Percentiles rank a stretch among this genome's conserved stretches.
Evolutionary conservation across 2,888 invertebrate species (phyloP).

Genomic region (Aphodius sticticus): DNA sequence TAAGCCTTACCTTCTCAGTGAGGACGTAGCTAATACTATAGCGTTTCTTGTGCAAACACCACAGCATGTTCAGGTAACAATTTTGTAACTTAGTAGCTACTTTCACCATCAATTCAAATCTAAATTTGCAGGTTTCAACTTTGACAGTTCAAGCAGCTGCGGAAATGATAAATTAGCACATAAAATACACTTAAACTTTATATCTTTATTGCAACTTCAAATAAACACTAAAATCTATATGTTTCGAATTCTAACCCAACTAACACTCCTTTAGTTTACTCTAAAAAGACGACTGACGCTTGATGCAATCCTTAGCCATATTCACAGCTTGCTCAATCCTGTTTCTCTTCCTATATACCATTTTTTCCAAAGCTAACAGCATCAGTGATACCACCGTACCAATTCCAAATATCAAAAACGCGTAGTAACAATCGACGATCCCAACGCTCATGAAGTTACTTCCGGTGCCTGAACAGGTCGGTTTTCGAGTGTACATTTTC

Average conservation of each 20-base stretch:
- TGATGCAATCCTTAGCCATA: neutral
- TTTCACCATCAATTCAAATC: no score
- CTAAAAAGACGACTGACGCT: neutral
- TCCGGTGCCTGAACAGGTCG: slow-evolving; percentile 62
- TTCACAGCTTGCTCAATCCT: neutral
- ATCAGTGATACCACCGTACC: slow-evolving; percentile 28
- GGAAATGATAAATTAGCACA: neutral
- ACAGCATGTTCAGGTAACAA: slow-evolving; percentile 15
- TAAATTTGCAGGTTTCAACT: neutral
- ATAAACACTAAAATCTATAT: no score
- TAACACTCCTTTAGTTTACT: no score
- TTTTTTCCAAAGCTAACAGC: slow-evolving; percentile 18
- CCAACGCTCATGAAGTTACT: slow-evolving; percentile 68
- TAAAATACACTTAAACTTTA: neutral
- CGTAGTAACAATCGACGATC: slow-evolving; percentile 63
- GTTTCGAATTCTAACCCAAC: no score
- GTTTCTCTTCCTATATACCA: neutral
- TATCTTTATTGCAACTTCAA: no score
- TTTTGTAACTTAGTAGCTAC: no score
- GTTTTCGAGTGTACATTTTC: slow-evolving; percentile 63
- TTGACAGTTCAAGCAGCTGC: neutral
- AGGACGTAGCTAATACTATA: slow-evolving; percentile 15
- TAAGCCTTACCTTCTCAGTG: neutral
- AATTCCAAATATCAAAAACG: slow-evolving; percentile 45
- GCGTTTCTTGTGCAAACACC: slow-evolving; percentile 9